Conservation (phyloP, 2,797 vertebrate species). For the Acrossocheilus wenchowensis region DNA sequence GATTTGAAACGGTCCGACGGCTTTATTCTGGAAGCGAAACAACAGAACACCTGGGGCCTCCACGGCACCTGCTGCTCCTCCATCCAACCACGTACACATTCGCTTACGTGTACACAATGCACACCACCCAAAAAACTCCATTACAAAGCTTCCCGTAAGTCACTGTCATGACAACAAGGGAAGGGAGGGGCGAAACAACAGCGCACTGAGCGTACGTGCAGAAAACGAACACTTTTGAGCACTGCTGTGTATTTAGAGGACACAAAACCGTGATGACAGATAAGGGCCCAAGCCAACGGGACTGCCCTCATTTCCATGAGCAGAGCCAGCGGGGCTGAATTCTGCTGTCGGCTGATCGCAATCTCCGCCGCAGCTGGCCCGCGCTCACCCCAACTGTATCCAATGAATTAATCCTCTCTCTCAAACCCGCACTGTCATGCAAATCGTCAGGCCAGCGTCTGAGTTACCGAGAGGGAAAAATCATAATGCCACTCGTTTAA, state of each 20-base stretch:
- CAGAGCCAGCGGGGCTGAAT: conserved; percentile 46
- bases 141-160: conserved; percentile 20
- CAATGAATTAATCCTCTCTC: conserved; percentile 58
- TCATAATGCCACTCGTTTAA: conserved; percentile 55
- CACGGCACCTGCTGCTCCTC: conserved; percentile 52
- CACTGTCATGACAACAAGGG: conserved; percentile 23
- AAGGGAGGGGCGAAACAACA: background rate
- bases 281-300: conserved; percentile 41
- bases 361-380: conserved; percentile 59
- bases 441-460: conserved; percentile 48
- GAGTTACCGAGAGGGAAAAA: conserved; percentile 49
- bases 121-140: conserved; percentile 1
- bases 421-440: conserved; percentile 49
- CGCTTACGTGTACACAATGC: background rate
- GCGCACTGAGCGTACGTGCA: background rate
- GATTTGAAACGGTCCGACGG: conserved; percentile 37
- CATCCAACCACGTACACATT: conserved; percentile 12
- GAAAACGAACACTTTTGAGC: conserved; percentile 33
- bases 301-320: conserved; percentile 59
- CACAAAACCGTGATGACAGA: conserved; percentile 39
- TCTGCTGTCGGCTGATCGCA: conserved; percentile 49
- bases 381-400: conserved; percentile 54
- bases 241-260: conserved; percentile 41
- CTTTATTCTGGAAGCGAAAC: conserved; percentile 21
- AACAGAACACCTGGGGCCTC: conserved; percentile 53